Evolutionary conservation across 2,113 vertebrate genomes (phyloP), one percentile per base, ranked within the genome.

Genomic region (Hippocampus mohnikei): DNA sequence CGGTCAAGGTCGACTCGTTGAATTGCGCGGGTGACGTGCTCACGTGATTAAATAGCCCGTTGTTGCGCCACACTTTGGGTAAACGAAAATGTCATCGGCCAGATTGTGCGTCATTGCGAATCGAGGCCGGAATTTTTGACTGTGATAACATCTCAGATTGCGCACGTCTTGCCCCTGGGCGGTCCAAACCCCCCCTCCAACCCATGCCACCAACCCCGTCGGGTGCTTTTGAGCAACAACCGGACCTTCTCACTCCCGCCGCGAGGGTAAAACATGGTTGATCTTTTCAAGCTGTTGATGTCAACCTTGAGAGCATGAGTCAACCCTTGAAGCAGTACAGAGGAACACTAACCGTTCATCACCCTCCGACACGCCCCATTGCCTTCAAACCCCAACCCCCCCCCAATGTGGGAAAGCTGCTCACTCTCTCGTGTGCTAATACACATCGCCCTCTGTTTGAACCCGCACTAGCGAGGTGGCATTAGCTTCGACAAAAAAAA

Each of bases 91-190:
- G 27, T 60, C 27, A 33, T 18, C 27, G 27, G 27, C 37, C 58
- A 33, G 15, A 18, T 8, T 60, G 58, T 33, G 27, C 58, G 58
- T 60, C 58, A 60, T 58, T 58, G 55, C 10, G 12, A 58, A 53
- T 59, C 75, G 70, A 58, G 16, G 33, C 20, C 65, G 74, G 71
- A 79, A 81, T 67, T 62, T 79, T 78, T 48, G 33, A 52, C 42
- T 25, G n/a, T 4, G 69, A 78, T 74, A 61, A 80, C 46, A 81
- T 72, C 50, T 76, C 37, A 1, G 44, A 16, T 64, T 33, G 13
- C 68, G 46, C 46, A 3, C 16, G 67, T 60, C 58, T 42, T 59
- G 25, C 56, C 27, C 58, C 13, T 70, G 46, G 37, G 29, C 61
- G 10, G 23, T 48, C 46, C 25, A 5, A 75, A 18, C 3, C 74